These are phyloP conservation scores for Aulostomus chinensis DNA, from an alignment of 2,797 vertebrate genomes.

Conservation along the genomic window DNA sequence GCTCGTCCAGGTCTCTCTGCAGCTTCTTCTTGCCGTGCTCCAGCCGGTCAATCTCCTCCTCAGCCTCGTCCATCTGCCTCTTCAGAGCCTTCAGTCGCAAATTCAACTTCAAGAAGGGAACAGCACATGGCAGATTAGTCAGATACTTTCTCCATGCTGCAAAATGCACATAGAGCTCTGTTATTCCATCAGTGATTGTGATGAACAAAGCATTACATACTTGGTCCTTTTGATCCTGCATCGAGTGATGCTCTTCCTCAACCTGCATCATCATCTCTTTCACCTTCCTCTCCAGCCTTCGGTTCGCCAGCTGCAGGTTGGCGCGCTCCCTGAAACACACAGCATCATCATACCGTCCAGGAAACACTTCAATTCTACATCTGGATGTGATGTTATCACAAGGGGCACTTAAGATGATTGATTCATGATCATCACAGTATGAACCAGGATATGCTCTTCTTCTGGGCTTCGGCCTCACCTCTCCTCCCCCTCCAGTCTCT, in stretches of 20 bases:
- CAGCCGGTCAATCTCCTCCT: conserved; percentile 95
- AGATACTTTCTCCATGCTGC: neutral
- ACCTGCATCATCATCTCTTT: conserved; percentile 96
- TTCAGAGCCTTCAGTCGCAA: conserved; percentile 95
- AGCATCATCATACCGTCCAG: no score
- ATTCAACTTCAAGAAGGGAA: conserved; percentile 81
- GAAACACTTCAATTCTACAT: no score
- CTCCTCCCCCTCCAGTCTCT: conserved; percentile 91
- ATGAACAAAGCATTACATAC: conserved; percentile 62
- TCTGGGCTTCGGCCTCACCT: conserved; percentile 76
- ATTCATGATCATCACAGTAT: no score
- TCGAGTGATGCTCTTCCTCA: conserved; percentile 91
- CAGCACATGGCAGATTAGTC: neutral
- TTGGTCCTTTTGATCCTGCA: conserved; percentile 97
- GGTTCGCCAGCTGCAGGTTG: conserved; percentile 91
- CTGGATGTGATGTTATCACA: no score
- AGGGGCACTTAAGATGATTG: no score
- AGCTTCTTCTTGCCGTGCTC: conserved; percentile 95
- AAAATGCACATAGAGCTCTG: no score
- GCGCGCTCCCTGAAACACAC: conserved; percentile 85
- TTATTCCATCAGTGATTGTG: neutral
- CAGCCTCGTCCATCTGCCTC: conserved; percentile 93
- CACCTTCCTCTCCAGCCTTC: conserved; percentile 93
- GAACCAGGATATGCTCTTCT: no score
- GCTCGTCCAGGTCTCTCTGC: conserved; percentile 95